phyloP scores from a whole-genome alignment of 2,888 invertebrate species.

The Lacanobia oleracea region DNA sequence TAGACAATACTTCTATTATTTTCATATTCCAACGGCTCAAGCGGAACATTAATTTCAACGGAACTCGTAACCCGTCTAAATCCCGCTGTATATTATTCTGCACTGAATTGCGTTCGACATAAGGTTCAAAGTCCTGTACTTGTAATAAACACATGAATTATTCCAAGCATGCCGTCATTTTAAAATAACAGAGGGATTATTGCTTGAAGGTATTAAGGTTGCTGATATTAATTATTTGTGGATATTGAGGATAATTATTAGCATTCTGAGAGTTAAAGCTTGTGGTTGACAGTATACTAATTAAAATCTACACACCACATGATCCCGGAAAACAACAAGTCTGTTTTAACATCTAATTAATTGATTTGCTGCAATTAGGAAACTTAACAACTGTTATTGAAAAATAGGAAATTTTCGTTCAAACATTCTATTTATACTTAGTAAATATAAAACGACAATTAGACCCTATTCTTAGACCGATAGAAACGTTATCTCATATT shows the following conservation, averaged over 20 bases:
- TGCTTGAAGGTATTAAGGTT: conserved; percentile 50
- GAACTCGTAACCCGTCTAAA: conserved; percentile 55
- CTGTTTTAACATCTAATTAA: conserved; percentile 18
- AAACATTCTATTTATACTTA: conserved; percentile 44
- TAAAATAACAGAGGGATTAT: conserved; percentile 61
- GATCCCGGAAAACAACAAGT: conserved; percentile 32
- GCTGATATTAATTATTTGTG: conserved; percentile 40
- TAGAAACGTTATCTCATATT: conserved; percentile 26
- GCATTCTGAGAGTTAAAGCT: conserved; percentile 12
- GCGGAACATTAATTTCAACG: conserved; percentile 64
- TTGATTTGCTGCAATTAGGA: conserved; percentile 28
- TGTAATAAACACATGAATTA: conserved; percentile 56
- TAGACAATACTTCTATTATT: conserved; percentile 54
- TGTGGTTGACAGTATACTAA: background rate
- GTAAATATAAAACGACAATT: background rate
- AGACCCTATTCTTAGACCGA: conserved; percentile 29
- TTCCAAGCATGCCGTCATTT: conserved; percentile 58
- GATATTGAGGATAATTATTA: conserved; percentile 35
- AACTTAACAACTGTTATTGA: conserved; percentile 40
- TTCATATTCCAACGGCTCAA: conserved; percentile 59
- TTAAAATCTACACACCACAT: background rate
- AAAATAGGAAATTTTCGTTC: conserved; percentile 23
- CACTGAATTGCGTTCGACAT: conserved; percentile 23
- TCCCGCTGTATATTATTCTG: conserved; percentile 16
- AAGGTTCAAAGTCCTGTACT: conserved; percentile 34